These are phyloP conservation scores for Himalopsyche phryganea DNA, from an alignment of 1,140 invertebrate genomes.

Conservation along the genomic window DNA sequence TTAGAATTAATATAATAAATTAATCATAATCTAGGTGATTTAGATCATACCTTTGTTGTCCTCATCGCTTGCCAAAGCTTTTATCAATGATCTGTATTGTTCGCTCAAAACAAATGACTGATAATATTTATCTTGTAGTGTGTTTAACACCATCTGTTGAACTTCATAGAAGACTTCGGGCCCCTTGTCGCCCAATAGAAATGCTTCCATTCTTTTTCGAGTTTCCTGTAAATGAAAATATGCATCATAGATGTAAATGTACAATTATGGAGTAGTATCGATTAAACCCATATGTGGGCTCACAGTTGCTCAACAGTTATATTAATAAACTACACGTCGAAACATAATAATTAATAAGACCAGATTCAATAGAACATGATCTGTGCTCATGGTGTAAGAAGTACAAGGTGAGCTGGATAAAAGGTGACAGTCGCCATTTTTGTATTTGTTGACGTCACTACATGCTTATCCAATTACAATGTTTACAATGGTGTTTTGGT, in stretches of 20 bases:
- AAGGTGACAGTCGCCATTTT: too few relatives aligned
- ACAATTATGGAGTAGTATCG: neutral
- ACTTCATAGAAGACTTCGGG: slow-evolving; percentile 87
- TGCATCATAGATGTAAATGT: neutral
- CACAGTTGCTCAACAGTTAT: too few relatives aligned
- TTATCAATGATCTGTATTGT: slow-evolving; percentile 73
- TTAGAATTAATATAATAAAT: too few relatives aligned
- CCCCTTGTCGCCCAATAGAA: slow-evolving; percentile 80
- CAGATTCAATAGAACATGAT: neutral
- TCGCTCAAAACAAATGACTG: slow-evolving; percentile 83
- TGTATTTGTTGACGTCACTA: too few relatives aligned
- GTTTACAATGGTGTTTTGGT: too few relatives aligned
- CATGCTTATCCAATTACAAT: too few relatives aligned
- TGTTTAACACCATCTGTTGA: slow-evolving; percentile 73
- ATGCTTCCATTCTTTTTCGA: slow-evolving; percentile 81
- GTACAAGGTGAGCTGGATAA: too few relatives aligned
- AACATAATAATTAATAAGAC: neutral
- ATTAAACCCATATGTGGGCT: too few relatives aligned
- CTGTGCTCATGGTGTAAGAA: too few relatives aligned
- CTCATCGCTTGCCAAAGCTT: slow-evolving; percentile 67
- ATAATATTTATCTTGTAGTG: slow-evolving; percentile 84
- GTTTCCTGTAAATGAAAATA: slow-evolving; percentile 44
- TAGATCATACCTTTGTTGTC: slow-evolving; percentile 51
- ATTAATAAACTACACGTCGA: too few relatives aligned
- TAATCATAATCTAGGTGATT: too few relatives aligned